phyloP scores from a whole-genome alignment of 2,797 vertebrate genomes.

The Streptopelia turtur region DNA sequence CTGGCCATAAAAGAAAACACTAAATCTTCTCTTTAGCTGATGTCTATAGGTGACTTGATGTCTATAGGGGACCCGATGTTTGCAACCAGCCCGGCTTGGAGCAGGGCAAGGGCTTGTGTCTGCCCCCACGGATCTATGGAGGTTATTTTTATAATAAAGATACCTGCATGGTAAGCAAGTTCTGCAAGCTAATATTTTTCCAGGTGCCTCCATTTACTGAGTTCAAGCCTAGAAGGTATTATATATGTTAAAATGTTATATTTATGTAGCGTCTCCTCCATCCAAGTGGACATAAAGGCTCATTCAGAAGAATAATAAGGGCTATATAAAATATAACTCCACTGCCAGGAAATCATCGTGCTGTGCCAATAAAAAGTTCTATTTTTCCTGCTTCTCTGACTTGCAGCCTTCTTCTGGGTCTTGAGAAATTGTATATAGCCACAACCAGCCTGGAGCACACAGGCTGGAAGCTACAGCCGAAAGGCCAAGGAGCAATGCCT shows the following conservation, averaged over 20 bases:
- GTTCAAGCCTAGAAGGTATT: background rate
- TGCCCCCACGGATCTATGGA: fast-evolving
- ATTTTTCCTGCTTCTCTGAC: slow-evolving; percentile 53
- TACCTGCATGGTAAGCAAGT: background rate
- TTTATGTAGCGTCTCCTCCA: slow-evolving; percentile 23
- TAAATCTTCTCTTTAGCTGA: background rate
- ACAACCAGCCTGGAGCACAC: background rate
- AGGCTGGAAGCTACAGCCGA: background rate
- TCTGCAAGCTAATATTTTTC: slow-evolving; percentile 4
- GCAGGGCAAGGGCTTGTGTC: background rate
- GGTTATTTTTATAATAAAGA: background rate
- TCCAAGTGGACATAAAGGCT: slow-evolving; percentile 56
- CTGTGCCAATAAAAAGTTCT: slow-evolving; percentile 46
- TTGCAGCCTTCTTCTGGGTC: slow-evolving; percentile 40
- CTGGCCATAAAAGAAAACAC: background rate
- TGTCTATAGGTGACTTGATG: background rate
- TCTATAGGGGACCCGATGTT: background rate
- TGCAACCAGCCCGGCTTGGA: background rate
- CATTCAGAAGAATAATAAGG: slow-evolving; percentile 54
- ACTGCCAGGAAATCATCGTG: slow-evolving; percentile 56
- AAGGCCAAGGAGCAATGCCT: background rate
- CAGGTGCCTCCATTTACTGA: background rate
- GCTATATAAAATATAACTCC: slow-evolving; percentile 62
- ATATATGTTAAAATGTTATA: background rate
- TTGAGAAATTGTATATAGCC: background rate